Base-by-base conservation (phyloP, 2,113 vertebrate species). In the Galemys pyrenaicus region DNA sequence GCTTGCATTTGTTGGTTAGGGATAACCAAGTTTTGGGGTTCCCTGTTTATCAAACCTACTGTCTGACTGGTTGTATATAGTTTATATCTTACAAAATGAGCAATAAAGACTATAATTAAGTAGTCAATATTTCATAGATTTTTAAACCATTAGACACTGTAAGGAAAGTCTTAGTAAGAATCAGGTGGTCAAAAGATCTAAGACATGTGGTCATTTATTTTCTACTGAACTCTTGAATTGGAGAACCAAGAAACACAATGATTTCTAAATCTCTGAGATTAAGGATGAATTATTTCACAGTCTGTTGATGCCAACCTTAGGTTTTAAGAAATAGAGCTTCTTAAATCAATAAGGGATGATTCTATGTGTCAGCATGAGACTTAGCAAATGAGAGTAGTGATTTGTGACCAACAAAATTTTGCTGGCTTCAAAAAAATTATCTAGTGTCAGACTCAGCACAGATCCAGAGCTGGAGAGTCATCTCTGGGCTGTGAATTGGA, bases 381-480 rank as follows among this genome's bases (percentile, higher is more conserved):
- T 84, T 88, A 79, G 56, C 70, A 95, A 86, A 86, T 5, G 56
- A 78, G 17, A 32, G 65, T 17, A 62, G 35, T 54, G 87, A 89
- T 78, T 49, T 80, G 32, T 32, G 6, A 75, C 70, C 79, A 89
- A 73, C 24, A 67, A 87, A 80, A 84, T 80, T 65, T 20, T 93
- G 39, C 91, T 95, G 62, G n/a, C 64, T 92, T 92, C 87, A 78
- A 78, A 89, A 91, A 86, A 86, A 54, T 49, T 26, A 75, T 28
- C 64, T 92, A 24, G 62, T 89, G 79, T 91, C 35, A 94, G 65
- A 75, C 37, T 77, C 51, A 84, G 54, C 70, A 87, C 75, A 12
- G 67, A 75, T 56, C 39, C 62, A 54, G 94, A 46, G 12, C 81
- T 91, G 15, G 32, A 89, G 60, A 65, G 13, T 78, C 51, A 71